Base-by-base conservation (phyloP, 2,888 invertebrate species). In the Entomobrya multifasciata region DNA sequence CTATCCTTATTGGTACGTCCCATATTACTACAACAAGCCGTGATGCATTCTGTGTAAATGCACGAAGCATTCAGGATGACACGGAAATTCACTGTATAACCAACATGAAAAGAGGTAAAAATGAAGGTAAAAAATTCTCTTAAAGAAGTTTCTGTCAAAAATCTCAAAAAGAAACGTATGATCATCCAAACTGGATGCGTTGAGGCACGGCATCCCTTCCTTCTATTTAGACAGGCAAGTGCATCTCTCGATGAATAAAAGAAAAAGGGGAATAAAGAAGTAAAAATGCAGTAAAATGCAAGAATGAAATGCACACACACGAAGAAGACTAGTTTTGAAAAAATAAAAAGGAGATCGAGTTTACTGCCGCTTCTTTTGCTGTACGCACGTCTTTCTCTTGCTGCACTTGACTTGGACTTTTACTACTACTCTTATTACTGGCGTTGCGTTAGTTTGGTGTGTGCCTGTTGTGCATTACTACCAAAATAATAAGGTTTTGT, bases 281-380 rank as follows among this genome's bases (percentile, higher is more conserved):
- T 52, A n/a, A 77, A 77, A 77, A 77, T 77, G 77, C 60, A 57
- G 77, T 77, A 77, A 77, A 77, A 77, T 77, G 60, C 77, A 60
- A 77, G 77, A 77, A 77, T 77, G 77, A 77, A 77, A 77, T 77
- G 77, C 77, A 77, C 60, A 60, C 77, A 77, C 77, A 77, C 77
- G 77, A 60, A 77, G 77, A 17, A 15, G 25, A 47, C 36, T 4
- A 11, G 22, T 67, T 74, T 49, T 27, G 36, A 36, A 36, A 8
- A 36, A 36, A 15, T n/a, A 17, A 30, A 60, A 77, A 60, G 41
- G 60, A 60, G 77, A 55, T 77, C 77, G 11, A 60, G 57, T 41
- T 76, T 55, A 60, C 57, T 57, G 27, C 55, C 30, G 77, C 77
- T 41, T 57, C 60, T 20, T 57, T 57, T 57, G 13, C 13, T 44